Conservation (phyloP, 2,113 vertebrate genomes). For the Aythya baeri region DNA sequence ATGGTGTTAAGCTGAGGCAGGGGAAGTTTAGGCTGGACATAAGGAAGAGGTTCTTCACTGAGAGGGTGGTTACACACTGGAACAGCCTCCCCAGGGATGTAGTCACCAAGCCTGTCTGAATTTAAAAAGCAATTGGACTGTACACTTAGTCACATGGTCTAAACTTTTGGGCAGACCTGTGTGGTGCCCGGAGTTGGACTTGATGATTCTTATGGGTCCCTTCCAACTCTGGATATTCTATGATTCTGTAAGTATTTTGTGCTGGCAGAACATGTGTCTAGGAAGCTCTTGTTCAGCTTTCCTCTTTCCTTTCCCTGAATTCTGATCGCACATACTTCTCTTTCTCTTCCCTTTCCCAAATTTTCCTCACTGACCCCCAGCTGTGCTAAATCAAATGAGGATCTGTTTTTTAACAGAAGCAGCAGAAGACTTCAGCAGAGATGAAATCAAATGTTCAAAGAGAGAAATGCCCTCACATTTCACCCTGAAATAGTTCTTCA, state of each 20-base stretch:
- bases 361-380: not conserved
- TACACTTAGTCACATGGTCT: too few species aligned
- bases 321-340: not conserved
- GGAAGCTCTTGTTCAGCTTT: not conserved
- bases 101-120: too few species aligned
- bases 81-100: too few species aligned
- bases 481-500: not conserved
- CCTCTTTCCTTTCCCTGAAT: not conserved
- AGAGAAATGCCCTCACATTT: not conserved
- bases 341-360: not conserved
- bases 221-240: too few species aligned
- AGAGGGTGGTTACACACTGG: too few species aligned
- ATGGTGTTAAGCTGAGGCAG: too few species aligned
- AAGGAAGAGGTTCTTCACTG: too few species aligned
- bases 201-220: too few species aligned
- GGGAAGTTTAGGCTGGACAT: too few species aligned
- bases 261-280: not conserved
- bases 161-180: too few species aligned
- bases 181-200: too few species aligned
- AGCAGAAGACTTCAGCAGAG: not conserved
- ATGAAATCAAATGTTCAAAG: not conserved
- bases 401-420: not conserved
- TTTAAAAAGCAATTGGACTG: too few species aligned
- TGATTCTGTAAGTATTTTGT: not conserved
- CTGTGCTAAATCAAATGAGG: not conserved